Base-by-base conservation (phyloP, 37 sponge, comb jelly and placozoan species). In the Theonella swinhoei region DNA sequence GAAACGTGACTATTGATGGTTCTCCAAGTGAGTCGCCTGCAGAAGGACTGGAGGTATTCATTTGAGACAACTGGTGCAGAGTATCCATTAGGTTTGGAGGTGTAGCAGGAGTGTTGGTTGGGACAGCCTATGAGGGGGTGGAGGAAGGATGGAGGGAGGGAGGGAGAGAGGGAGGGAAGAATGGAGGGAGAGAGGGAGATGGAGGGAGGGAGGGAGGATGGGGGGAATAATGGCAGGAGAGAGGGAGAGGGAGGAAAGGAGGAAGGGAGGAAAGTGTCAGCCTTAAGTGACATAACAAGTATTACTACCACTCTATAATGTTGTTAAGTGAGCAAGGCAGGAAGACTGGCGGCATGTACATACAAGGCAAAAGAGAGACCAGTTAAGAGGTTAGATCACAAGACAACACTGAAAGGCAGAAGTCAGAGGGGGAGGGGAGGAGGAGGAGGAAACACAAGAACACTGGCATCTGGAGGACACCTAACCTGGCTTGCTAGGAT, bases 91-190 rank as follows among this genome's bases (percentile, higher is more conserved):
- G 75, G 24, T 60, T 60, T 17, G 95, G 92, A 31, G 95, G 95
- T 14, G 95, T 95, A 31, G 86, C 95, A 34, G 95, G 95, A 26
- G 95, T 95, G 39, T 95, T 95, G 32, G 93, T 90, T 3, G 95
- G 95, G 0, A 88, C 95, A 81, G 82, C 62, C 34, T 36, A 8
- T 38, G 58, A 29, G 74, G 29, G 14, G 29, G 38, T 7, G 38
- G 33, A 26, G 33, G 68, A 67, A 30, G 31, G 74, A 38, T n/a
- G n/a, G n/a, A n/a, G n/a, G n/a, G 74, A 72, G 74, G 29, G 74
- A 72, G 41, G 29, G 74, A 72, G 74, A 72, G 74, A 72, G 74
- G 29, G 33, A 72, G 74, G 62, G 9, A 42, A 41, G 62, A 41
- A 76, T 26, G 19, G 77, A 42, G 60, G 32, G 77, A 76, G 77